A percentile compares a stretch with the other conserved stretches of the same genome.
Conservation (phyloP, 2,888 invertebrate species). For the Coecobrya sp. region DNA sequence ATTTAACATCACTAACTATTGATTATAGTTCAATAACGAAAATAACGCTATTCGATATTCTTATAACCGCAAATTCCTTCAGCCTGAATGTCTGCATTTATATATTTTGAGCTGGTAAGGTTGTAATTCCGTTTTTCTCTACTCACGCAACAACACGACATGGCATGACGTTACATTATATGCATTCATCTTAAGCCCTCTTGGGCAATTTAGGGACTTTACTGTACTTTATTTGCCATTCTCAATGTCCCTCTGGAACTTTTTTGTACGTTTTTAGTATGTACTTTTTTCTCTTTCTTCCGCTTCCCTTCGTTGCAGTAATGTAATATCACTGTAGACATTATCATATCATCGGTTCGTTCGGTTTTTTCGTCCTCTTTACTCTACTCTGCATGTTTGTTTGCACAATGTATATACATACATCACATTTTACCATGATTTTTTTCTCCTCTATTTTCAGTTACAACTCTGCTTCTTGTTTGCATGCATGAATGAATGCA, state of each 20-base stretch:
- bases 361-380: background rate
- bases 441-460: constrained; percentile 39
- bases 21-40: background rate
- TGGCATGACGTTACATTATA: constrained; percentile 37
- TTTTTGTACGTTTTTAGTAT: constrained; percentile 34
- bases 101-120: background rate
- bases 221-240: constrained; percentile 69
- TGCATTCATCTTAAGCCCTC: constrained; percentile 52
- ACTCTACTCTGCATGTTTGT: constrained; percentile 10
- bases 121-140: constrained; percentile 12
- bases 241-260: constrained; percentile 68
- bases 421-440: constrained; percentile 33
- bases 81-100: background rate
- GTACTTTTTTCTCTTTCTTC: constrained; percentile 26
- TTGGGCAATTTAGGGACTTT: constrained; percentile 75
- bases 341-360: constrained; percentile 37
- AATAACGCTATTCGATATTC: background rate
- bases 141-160: constrained; percentile 10
- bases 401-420: constrained; percentile 15
- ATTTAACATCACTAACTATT: background rate
- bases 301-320: constrained; percentile 2
- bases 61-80: background rate
- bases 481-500: constrained; percentile 70
- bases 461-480: constrained; percentile 45
- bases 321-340: constrained; percentile 10